Evolutionary conservation across 53 echinoderm and acorn worm genomes (phyloP).

Genomic region (Echinarachnius parma): DNA sequence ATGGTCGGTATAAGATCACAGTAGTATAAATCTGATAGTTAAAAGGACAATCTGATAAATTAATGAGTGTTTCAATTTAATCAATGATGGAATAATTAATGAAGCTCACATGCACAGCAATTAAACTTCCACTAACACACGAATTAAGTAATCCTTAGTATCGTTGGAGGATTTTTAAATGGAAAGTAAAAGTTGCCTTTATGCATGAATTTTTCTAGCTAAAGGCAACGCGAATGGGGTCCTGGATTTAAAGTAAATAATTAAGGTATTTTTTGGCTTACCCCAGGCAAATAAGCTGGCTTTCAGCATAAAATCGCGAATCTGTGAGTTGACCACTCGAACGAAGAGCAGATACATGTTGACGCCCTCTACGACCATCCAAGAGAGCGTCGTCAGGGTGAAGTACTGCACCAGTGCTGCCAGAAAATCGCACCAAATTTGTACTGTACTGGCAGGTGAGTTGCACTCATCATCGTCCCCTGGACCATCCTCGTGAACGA

Average conservation of each 20-base stretch:
- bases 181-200: no score
- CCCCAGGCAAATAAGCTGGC: conserved; percentile 58
- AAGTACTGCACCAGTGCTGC: conserved; percentile 74
- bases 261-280: conserved; percentile 1
- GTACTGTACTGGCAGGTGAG: conserved; percentile 7
- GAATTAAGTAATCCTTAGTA: no score
- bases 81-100: no score
- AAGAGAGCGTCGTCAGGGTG: conserved; percentile 54
- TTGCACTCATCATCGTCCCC: not conserved
- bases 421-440: conserved; percentile 43
- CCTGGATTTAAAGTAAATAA: not conserved
- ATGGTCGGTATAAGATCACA: no score
- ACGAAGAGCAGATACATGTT: conserved; percentile 74
- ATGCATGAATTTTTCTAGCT: no score
- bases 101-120: no score
- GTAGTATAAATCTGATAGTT: no score
- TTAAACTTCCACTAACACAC: no score
- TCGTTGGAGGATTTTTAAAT: no score
- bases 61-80: no score
- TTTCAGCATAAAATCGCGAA: conserved; percentile 46
- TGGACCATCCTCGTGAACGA: not conserved
- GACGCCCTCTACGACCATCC: conserved; percentile 76
- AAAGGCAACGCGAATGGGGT: not conserved
- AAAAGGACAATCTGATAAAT: no score
- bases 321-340: conserved; percentile 51